phyloP scores from a whole-genome alignment of 2,113 vertebrate species.

The Sus scrofa region DNA sequence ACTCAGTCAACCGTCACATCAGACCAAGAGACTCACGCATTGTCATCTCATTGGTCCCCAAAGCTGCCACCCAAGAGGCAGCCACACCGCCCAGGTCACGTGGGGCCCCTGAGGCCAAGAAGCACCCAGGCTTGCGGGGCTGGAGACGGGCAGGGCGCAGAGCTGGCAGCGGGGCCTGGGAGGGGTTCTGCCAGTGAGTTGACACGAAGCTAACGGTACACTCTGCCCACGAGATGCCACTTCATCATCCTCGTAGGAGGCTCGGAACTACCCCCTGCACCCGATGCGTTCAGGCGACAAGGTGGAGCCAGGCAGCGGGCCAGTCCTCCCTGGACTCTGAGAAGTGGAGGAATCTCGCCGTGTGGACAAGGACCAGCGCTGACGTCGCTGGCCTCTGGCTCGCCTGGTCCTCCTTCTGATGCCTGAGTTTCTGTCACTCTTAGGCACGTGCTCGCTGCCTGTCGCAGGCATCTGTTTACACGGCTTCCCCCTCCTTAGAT shows the following conservation, averaged over 20 bases:
- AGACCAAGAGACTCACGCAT: not conserved
- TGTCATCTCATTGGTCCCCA: fast-evolving
- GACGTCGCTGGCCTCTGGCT: too few species aligned
- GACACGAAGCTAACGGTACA: not conserved
- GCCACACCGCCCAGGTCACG: fast-evolving
- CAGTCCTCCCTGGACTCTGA: not conserved
- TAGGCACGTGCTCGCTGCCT: not conserved
- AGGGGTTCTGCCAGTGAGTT: not conserved
- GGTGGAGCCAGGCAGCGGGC: slow-evolving; percentile 69
- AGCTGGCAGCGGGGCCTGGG: fast-evolving
- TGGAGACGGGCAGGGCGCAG: fast-evolving
- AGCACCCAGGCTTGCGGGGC: too few species aligned
- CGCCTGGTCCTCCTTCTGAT: not conserved
- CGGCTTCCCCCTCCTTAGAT: not conserved
- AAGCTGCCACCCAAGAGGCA: fast-evolving
- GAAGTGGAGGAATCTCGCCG: not conserved
- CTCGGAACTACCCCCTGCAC: too few species aligned
- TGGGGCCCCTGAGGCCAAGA: fast-evolving
- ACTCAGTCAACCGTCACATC: fast-evolving
- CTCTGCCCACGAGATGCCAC: not conserved
- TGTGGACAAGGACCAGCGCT: too few species aligned
- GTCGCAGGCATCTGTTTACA: not conserved
- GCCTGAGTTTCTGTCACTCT: not conserved
- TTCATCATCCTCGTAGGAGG: not conserved
- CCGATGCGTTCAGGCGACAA: too few species aligned